A percentile compares a stretch with the other conserved stretches of the same genome.
Conservation (phyloP, 2,888 invertebrate species). For the Harpalus rubripes region DNA sequence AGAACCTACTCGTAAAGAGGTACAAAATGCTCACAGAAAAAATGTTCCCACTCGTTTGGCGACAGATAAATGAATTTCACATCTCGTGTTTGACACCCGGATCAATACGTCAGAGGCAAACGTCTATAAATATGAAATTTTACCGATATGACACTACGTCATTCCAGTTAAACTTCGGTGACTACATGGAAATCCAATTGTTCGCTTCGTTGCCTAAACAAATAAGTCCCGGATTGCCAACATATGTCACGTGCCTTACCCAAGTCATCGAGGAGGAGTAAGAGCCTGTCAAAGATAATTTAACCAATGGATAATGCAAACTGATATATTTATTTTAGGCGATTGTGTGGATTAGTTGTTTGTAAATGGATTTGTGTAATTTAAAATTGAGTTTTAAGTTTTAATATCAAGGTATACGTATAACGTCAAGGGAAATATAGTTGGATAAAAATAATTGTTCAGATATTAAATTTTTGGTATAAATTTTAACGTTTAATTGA, state of each 20-base stretch:
- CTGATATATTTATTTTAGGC: slow-evolving; percentile 1
- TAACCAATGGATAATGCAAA: background rate
- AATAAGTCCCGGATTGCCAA: slow-evolving; percentile 32
- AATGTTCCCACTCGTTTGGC: background rate
- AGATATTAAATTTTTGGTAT: no score
- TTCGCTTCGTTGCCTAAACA: slow-evolving; percentile 36
- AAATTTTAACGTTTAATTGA: no score
- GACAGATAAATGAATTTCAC: slow-evolving; percentile 31
- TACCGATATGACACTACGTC: slow-evolving; percentile 42
- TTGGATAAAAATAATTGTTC: no score
- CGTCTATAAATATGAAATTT: slow-evolving; percentile 52
- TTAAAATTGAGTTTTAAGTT: background rate
- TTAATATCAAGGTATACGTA: background rate
- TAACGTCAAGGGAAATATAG: no score
- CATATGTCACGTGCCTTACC: slow-evolving; percentile 25
- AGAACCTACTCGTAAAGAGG: background rate
- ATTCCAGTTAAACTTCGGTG: slow-evolving; percentile 26
- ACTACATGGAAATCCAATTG: slow-evolving; percentile 50
- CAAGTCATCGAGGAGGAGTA: background rate
- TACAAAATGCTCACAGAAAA: slow-evolving; percentile 34
- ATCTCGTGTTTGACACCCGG: slow-evolving; percentile 47
- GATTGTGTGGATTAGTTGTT: background rate
- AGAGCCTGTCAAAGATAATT: background rate
- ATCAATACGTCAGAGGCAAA: slow-evolving; percentile 36
- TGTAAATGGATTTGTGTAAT: background rate